These are phyloP conservation scores for Psilanteris sp. DNA, from an alignment of 1,140 invertebrate species.

Conservation along the genomic window DNA sequence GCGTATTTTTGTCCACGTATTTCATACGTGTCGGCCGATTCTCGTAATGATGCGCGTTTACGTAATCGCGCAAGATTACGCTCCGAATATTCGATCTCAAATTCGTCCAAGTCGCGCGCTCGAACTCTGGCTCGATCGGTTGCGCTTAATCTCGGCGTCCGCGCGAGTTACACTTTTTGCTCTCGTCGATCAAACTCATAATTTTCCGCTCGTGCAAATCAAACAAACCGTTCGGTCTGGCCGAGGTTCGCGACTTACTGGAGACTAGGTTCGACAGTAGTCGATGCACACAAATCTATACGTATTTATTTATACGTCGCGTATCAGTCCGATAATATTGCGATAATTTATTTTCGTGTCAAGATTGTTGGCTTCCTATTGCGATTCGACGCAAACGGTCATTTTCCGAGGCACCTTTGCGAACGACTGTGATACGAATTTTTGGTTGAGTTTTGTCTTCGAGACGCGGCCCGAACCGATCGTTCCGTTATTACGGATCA, in stretches of 20 bases:
- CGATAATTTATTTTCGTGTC: conserved; percentile 67
- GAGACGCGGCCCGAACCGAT: no score
- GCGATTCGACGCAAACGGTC: no score
- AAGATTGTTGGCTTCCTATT: conserved; percentile 2
- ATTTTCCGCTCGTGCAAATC: conserved; percentile 16
- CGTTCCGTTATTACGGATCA: no score
- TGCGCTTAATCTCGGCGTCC: no score
- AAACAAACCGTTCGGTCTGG: conserved; percentile 36
- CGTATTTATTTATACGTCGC: conserved; percentile 66
- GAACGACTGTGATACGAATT: no score
- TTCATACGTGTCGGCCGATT: background rate
- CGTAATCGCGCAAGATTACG: no score
- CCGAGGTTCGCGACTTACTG: conserved; percentile 72
- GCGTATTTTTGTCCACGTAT: background rate
- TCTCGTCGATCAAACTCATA: background rate
- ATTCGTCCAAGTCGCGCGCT: no score
- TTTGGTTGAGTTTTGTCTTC: no score
- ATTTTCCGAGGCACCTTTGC: no score
- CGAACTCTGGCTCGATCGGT: background rate
- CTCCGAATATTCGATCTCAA: no score
- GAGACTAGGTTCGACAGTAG: conserved; percentile 68
- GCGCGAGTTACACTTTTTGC: no score
- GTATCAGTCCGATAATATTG: conserved; percentile 76
- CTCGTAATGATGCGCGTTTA: background rate
- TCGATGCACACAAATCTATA: conserved; percentile 59